Evolutionary conservation across 2,797 vertebrate genomes (phyloP).

Genomic region (Rallus crepitans): DNA sequence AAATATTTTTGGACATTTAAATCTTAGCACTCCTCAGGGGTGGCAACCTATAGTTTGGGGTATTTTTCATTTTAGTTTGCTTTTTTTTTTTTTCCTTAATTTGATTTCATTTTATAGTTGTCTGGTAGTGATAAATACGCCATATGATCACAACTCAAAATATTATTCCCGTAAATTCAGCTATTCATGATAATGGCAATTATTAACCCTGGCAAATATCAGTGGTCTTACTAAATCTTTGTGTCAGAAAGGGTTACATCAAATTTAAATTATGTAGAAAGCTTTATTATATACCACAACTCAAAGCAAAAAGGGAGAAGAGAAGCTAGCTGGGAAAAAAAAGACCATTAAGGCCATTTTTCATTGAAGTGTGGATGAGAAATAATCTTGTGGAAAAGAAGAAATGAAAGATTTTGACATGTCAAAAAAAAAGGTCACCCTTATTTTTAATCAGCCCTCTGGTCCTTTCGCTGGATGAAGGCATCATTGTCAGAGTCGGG

Average conservation of each 20-base stretch:
- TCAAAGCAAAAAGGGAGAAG: background rate
- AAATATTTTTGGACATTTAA: background rate
- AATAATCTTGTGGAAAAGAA: constrained; percentile 32
- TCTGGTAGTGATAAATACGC: background rate
- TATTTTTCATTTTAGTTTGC: background rate
- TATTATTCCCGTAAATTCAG: background rate
- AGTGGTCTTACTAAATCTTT: constrained; percentile 10
- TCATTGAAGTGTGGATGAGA: background rate
- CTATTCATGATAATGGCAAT: background rate
- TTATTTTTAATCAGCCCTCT: constrained; percentile 39
- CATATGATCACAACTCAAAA: background rate
- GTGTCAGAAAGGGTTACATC: constrained; percentile 25
- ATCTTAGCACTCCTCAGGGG: background rate
- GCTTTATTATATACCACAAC: background rate
- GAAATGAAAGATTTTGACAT: constrained; percentile 46
- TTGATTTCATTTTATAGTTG: background rate
- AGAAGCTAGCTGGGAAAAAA: background rate
- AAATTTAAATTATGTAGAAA: constrained; percentile 40
- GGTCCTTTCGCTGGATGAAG: background rate
- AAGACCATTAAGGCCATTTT: constrained; percentile 19
- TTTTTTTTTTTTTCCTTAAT: background rate
- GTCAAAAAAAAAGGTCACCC: constrained; percentile 39
- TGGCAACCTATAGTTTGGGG: background rate
- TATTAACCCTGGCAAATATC: constrained; percentile 13
- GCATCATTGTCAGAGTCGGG: background rate